phyloP scores from a whole-genome alignment of 2,113 vertebrate species.

The Carassius auratus region DNA sequence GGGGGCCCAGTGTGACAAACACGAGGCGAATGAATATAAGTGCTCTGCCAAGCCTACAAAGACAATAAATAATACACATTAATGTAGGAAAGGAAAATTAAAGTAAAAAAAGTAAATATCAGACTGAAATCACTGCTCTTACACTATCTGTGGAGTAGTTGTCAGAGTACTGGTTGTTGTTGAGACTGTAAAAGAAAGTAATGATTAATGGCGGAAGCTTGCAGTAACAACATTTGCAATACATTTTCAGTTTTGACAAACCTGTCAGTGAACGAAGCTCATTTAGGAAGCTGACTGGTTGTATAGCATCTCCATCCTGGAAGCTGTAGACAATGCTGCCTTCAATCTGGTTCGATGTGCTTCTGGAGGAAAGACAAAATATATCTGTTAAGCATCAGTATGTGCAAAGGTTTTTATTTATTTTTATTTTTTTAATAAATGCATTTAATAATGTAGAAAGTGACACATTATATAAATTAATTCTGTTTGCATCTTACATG shows the following conservation, averaged over 20 bases:
- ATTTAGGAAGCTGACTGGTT: slow-evolving; percentile 10
- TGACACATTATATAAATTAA: too few relatives aligned
- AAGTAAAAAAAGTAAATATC: neutral
- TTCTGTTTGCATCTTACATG: neutral
- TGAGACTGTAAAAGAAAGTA: neutral
- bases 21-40: slow-evolving; percentile 45
- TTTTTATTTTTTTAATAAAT: too few relatives aligned
- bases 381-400: too few relatives aligned
- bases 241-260: neutral
- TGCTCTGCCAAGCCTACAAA: slow-evolving; percentile 28
- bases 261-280: neutral
- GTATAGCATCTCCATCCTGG: neutral
- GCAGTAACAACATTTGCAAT: neutral
- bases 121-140: neutral
- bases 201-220: neutral
- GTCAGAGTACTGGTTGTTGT: neutral
- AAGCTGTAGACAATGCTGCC: neutral
- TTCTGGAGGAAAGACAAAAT: neutral
- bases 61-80: neutral
- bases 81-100: neutral
- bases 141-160: neutral
- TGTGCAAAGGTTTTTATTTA: too few relatives aligned
- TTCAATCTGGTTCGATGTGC: neutral
- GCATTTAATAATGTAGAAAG: too few relatives aligned
- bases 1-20: neutral